Evolutionary conservation across 2,888 invertebrate genomes (phyloP).

Genomic region (Incurvaria masculella): DNA sequence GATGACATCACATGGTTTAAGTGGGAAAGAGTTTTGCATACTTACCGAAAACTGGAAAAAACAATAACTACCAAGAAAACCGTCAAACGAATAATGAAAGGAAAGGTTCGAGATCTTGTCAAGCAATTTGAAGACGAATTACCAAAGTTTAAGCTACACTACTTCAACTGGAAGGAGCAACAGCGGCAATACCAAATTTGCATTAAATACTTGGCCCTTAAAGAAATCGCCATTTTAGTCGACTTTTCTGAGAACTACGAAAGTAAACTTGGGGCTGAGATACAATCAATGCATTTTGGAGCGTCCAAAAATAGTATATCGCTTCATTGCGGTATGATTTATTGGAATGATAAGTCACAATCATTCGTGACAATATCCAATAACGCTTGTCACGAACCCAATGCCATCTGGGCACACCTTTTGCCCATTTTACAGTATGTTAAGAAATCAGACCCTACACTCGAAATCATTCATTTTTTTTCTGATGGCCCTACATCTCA

Average conservation of each 20-base stretch:
- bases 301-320: constrained; percentile 6
- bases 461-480: background rate
- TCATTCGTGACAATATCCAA: constrained; percentile 4
- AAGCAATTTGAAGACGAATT: background rate
- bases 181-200: constrained; percentile 3
- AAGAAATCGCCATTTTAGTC: background rate
- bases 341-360: constrained; percentile 5
- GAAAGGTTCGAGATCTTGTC: background rate
- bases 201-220: background rate
- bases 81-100: constrained; percentile 3
- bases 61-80: constrained; percentile 1
- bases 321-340: constrained; percentile 4
- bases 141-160: constrained; percentile 1
- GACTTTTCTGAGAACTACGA: constrained; percentile 8
- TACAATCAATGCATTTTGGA: constrained; percentile 9
- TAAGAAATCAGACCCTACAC: background rate
- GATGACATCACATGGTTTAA: constrained; percentile 3
- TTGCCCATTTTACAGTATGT: too few species aligned
- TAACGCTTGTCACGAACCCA: background rate
- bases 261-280: constrained; percentile 5
- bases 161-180: background rate
- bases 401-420: background rate
- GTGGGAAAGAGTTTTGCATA: constrained; percentile 2
- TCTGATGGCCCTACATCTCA: constrained; percentile 4
- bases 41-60: constrained; percentile 3